A percentile compares a stretch with the other conserved stretches of the same genome.
Evolutionary conservation across 2,888 invertebrate genomes (phyloP).

Genomic region (Macaria notata): DNA sequence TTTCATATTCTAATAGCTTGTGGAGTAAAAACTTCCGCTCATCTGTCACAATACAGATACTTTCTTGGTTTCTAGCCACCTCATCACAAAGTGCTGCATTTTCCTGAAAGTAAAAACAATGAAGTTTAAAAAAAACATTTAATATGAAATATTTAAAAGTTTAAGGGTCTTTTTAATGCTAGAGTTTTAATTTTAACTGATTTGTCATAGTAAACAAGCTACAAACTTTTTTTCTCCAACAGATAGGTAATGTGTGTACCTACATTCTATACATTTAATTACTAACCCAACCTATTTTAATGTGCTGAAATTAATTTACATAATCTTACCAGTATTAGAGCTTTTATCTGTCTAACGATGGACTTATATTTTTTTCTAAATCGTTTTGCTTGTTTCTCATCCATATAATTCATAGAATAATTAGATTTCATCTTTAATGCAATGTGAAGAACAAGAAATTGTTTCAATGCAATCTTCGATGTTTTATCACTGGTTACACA

Average conservation of each 20-base stretch:
- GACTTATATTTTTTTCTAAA: conserved; percentile 85
- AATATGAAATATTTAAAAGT: no score
- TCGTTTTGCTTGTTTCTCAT: conserved; percentile 62
- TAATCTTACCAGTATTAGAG: conserved; percentile 84
- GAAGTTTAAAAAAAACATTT: not conserved
- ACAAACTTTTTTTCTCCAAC: no score
- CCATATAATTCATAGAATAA: conserved; percentile 46
- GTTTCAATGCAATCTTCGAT: no score
- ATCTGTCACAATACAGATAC: conserved; percentile 89
- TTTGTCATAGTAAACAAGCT: not conserved
- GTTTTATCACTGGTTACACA: no score
- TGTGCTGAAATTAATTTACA: not conserved
- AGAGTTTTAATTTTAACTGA: not conserved
- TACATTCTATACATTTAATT: no score
- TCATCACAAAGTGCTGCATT: conserved; percentile 94
- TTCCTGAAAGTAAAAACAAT: conserved; percentile 78
- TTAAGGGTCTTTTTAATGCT: no score
- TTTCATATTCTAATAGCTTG: conserved; percentile 87
- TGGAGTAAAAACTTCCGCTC: conserved; percentile 91
- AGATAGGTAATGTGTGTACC: not conserved
- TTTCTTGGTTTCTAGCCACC: conserved; percentile 92
- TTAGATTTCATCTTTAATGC: conserved; percentile 12
- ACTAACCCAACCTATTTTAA: no score
- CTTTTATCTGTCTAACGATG: conserved; percentile 84
- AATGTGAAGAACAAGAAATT: no score